Percentiles rank a stretch among this genome's conserved stretches.
phyloP scores from a whole-genome alignment of 2,113 vertebrate species.

The Ursus arctos region DNA sequence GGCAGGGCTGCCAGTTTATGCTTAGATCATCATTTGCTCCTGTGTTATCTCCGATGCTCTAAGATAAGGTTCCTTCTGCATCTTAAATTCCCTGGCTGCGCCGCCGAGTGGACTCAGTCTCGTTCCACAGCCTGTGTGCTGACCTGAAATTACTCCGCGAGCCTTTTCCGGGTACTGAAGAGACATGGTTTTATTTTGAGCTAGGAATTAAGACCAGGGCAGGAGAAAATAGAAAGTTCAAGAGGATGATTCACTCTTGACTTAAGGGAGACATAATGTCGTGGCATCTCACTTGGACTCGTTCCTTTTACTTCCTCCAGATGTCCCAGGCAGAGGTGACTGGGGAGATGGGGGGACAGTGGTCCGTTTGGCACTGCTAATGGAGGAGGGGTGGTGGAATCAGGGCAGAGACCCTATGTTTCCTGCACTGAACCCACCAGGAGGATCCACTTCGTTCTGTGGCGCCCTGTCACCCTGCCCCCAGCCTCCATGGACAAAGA shows the following conservation, averaged over 20 bases:
- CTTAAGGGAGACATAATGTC: neutral
- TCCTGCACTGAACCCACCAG: neutral
- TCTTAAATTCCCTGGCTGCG: neutral
- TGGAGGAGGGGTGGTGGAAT: neutral
- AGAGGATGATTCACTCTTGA: neutral
- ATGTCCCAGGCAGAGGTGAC: neutral
- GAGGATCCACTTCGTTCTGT: neutral
- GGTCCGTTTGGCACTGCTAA: neutral
- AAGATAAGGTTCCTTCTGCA: neutral
- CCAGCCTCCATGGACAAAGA: neutral
- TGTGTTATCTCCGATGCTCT: neutral
- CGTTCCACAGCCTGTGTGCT: neutral
- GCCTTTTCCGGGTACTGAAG: neutral
- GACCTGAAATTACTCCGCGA: neutral
- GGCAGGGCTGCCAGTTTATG: neutral
- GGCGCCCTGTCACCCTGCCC: neutral
- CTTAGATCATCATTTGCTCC: neutral
- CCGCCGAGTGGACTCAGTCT: neutral
- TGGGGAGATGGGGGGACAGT: neutral
- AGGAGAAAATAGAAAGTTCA: neutral
- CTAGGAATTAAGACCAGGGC: neutral
- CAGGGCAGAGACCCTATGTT: neutral
- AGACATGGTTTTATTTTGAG: neutral
- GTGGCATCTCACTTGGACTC: fast-evolving
- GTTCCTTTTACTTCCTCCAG: neutral